A percentile compares a stretch with the other conserved stretches of the same genome.
These are phyloP conservation scores for Dromas ardeola DNA, from an alignment of 2,113 vertebrate genomes.

Conservation along the genomic window DNA sequence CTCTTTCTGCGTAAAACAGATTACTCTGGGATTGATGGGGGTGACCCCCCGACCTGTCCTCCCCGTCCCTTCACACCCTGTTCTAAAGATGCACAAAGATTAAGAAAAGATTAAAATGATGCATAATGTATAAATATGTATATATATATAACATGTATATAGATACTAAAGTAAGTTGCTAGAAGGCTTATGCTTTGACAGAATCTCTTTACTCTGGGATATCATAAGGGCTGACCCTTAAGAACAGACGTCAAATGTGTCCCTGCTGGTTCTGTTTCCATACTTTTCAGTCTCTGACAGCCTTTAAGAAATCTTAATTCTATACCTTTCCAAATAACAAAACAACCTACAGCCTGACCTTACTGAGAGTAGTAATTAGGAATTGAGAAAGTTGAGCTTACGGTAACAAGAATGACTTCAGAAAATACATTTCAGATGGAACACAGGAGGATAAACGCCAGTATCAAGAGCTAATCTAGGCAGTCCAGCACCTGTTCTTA, in stretches of 20 bases:
- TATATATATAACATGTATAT: neutral
- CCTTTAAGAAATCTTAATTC: neutral
- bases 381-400: neutral
- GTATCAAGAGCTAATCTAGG: neutral
- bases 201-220: neutral
- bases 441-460: neutral
- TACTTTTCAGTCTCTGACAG: neutral
- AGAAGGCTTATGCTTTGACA: neutral
- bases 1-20: neutral
- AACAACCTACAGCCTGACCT: neutral
- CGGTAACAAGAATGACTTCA: neutral
- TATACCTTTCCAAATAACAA: neutral
- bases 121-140: neutral
- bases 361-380: neutral
- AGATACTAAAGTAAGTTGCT: neutral
- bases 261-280: neutral
- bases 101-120: neutral
- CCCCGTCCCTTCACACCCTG: neutral
- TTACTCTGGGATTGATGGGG: neutral
- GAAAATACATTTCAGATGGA: neutral
- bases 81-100: neutral
- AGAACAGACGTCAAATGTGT: neutral
- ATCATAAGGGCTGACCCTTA: neutral
- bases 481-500: neutral
- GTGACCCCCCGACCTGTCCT: accelerated